These are phyloP conservation scores for Tetrax tetrax DNA, from an alignment of 2,113 vertebrate species.

Conservation along the genomic window DNA sequence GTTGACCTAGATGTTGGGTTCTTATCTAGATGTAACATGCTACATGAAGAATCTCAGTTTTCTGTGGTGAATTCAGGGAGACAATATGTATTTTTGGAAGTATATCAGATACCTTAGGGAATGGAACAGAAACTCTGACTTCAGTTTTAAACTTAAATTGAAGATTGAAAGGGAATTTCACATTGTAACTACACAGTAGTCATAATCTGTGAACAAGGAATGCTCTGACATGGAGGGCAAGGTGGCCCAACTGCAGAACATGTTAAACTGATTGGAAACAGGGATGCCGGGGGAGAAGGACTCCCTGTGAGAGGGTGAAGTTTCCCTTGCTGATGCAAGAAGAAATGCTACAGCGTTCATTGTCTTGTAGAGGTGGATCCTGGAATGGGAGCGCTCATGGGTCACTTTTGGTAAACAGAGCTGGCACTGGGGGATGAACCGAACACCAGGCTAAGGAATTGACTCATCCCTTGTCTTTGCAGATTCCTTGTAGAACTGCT, in stretches of 20 bases:
- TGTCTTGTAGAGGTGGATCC: background rate
- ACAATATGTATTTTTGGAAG: background rate
- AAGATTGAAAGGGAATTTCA: background rate
- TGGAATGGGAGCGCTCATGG: background rate
- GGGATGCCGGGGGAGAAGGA: background rate
- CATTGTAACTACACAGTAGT: background rate
- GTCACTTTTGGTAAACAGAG: background rate
- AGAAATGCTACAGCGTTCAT: background rate
- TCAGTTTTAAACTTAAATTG: background rate
- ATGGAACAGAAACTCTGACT: background rate
- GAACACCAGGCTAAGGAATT: no score
- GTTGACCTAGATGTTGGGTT: background rate
- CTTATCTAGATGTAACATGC: background rate
- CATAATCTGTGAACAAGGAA: background rate
- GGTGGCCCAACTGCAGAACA: background rate
- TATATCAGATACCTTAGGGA: background rate
- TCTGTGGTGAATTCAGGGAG: background rate
- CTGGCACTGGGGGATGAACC: fast-evolving
- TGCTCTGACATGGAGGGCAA: background rate
- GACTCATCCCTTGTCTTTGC: background rate
- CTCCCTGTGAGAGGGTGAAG: background rate
- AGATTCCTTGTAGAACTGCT: background rate
- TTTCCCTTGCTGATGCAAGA: background rate
- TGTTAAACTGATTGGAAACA: background rate
- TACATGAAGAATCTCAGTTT: background rate